Evolutionary conservation across 2,888 invertebrate genomes (phyloP).

Genomic region (Cryptocheilus praepositus): DNA sequence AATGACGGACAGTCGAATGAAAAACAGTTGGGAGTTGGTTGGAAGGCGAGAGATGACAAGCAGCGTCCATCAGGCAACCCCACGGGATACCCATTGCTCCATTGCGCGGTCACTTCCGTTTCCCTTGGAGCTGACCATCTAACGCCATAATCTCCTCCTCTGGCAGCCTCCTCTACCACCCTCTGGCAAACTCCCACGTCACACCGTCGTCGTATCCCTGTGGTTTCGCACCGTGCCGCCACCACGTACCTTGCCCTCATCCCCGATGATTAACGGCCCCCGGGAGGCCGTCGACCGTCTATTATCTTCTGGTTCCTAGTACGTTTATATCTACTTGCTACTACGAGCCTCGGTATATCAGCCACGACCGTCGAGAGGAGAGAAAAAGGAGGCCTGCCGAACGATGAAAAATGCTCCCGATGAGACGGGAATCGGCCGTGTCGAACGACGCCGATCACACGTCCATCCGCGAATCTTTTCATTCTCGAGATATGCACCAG

Average conservation of each 20-base stretch:
- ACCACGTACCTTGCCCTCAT: conserved; percentile 52
- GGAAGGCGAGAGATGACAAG: conserved; percentile 24
- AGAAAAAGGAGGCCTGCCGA: conserved; percentile 23
- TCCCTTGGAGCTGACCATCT: conserved; percentile 63
- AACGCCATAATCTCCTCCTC: conserved; percentile 58
- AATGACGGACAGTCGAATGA: not conserved
- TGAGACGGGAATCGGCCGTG: conserved; percentile 9
- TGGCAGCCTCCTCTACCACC: conserved; percentile 2
- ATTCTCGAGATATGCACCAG: too few species aligned
- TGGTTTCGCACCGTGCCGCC: conserved; percentile 58
- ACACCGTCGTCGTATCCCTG: conserved; percentile 50
- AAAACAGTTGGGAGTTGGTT: not conserved
- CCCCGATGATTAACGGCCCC: conserved; percentile 71
- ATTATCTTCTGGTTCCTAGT: conserved; percentile 67
- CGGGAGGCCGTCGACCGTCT: conserved; percentile 66
- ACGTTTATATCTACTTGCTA: conserved; percentile 64
- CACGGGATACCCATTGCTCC: conserved; percentile 54
- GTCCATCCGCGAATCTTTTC: conserved; percentile 9
- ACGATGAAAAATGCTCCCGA: conserved; percentile 43
- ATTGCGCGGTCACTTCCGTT: conserved; percentile 68
- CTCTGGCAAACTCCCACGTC: conserved; percentile 23
- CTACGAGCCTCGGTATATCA: conserved; percentile 50
- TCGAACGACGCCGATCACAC: conserved; percentile 5
- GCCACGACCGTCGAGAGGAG: conserved; percentile 16
- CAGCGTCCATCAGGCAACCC: conserved; percentile 60